A percentile compares a stretch with the other conserved stretches of the same genome.
Evolutionary conservation across 2,888 invertebrate genomes (phyloP).

Genomic region (Scaptomyza polygonia): DNA sequence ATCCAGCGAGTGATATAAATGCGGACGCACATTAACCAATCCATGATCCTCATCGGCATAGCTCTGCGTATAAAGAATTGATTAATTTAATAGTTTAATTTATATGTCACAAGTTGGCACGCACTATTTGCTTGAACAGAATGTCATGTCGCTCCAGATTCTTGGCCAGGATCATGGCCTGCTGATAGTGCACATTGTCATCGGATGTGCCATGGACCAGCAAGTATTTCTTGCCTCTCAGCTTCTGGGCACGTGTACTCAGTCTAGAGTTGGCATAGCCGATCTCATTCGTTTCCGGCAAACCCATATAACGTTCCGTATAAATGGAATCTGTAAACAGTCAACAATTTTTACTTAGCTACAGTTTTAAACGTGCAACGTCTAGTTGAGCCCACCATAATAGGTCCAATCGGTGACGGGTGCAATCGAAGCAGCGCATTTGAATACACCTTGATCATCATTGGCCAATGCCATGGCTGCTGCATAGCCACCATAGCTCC

Average conservation of each 20-base stretch:
- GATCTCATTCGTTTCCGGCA: slow-evolving; percentile 89
- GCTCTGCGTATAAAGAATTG: slow-evolving; percentile 87
- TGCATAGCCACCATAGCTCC: slow-evolving; percentile 99
- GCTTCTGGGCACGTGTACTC: slow-evolving; percentile 88
- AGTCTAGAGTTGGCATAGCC: slow-evolving; percentile 92
- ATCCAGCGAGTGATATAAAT: slow-evolving; percentile 95
- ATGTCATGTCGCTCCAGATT: slow-evolving; percentile 93
- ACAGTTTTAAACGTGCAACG: rapidly evolving
- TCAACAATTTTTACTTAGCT: too few species aligned
- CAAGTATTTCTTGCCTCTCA: slow-evolving; percentile 91
- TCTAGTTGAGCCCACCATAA: slow-evolving; percentile 89
- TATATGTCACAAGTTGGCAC: slow-evolving; percentile 33
- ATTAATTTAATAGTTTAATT: background rate
- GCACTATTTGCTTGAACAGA: slow-evolving; percentile 95
- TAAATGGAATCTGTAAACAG: slow-evolving; percentile 93
- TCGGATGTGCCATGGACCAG: slow-evolving; percentile 97
- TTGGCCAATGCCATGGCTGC: slow-evolving; percentile 93
- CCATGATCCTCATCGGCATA: slow-evolving; percentile 98
- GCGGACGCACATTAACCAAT: slow-evolving; percentile 91
- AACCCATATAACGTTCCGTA: slow-evolving; percentile 98
- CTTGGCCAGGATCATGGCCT: slow-evolving; percentile 95
- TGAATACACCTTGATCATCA: slow-evolving; percentile 90
- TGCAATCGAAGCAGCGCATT: slow-evolving; percentile 97
- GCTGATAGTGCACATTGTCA: slow-evolving; percentile 99
- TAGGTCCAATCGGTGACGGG: slow-evolving; percentile 98